Conservation (phyloP, 2,113 vertebrate genomes). For the Rana temporaria region DNA sequence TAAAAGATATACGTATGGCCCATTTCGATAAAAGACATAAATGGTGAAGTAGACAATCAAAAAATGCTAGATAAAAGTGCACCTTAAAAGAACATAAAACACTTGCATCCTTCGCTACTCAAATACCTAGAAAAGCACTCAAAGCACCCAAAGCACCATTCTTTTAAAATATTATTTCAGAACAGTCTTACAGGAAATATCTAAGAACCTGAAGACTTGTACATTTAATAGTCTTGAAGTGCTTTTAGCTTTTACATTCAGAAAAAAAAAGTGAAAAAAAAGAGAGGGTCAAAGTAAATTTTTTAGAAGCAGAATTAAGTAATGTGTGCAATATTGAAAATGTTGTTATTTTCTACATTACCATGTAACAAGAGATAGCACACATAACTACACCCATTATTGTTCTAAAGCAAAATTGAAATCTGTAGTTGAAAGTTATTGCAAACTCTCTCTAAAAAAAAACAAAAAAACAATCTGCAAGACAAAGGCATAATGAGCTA, state of each 20-base stretch:
- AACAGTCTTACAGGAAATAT: conserved; percentile 36
- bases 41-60: background rate
- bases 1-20: background rate
- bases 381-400: background rate
- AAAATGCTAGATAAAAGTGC: conserved; percentile 3
- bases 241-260: conserved; percentile 49
- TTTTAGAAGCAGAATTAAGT: background rate
- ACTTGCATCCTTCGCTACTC: conserved; percentile 7
- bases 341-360: background rate
- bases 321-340: background rate
- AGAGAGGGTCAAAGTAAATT: conserved; percentile 8
- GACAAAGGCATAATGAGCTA: too few species aligned
- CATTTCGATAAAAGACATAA: background rate
- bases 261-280: background rate
- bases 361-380: background rate
- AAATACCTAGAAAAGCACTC: conserved; percentile 30
- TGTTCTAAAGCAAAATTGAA: background rate
- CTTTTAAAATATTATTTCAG: conserved; percentile 44
- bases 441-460: too few species aligned
- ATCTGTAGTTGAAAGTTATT: background rate
- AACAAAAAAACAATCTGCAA: too few species aligned
- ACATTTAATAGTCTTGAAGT: conserved; percentile 50
- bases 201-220: conserved; percentile 36
- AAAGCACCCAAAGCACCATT: conserved; percentile 32
- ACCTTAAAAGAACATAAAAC: background rate